These are phyloP conservation scores for Torymus auratus DNA, from an alignment of 2,888 invertebrate species.

Conservation along the genomic window DNA sequence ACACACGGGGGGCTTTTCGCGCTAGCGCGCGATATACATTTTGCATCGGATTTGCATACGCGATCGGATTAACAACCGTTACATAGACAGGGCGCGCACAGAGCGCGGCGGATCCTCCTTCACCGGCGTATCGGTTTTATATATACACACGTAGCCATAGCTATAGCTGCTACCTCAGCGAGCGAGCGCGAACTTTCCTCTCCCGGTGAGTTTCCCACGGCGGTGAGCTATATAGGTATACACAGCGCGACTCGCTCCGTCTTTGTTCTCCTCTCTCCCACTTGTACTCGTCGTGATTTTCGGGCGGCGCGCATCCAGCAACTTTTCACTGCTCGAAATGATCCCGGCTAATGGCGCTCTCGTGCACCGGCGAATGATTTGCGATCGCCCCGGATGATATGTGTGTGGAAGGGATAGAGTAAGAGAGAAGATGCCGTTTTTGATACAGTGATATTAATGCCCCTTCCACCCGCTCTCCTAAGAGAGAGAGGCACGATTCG, in stretches of 20 bases:
- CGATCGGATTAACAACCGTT: constrained; percentile 64
- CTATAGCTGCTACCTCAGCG: neutral
- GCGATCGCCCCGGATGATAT: constrained; percentile 17
- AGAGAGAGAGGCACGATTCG: neutral
- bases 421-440: constrained; percentile 15
- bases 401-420: neutral
- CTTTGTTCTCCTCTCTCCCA: constrained; percentile 45
- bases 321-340: constrained; percentile 21
- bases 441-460: constrained; percentile 28
- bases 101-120: neutral
- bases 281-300: constrained; percentile 37
- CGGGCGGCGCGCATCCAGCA: constrained; percentile 22
- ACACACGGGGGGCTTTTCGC: constrained; percentile 3
- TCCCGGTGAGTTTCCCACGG: neutral
- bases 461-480: neutral
- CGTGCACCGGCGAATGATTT: constrained; percentile 22
- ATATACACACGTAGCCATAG: no score
- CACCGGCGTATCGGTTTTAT: no score
- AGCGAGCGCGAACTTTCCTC: neutral
- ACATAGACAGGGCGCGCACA: constrained; percentile 29
- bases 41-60: constrained; percentile 64
- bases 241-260: constrained; percentile 29
- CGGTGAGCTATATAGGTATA: neutral
- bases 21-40: constrained; percentile 60
- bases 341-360: constrained; percentile 1